Evolutionary conservation across 53 echinoderm and acorn worm species (phyloP), one percentile per base, ranked within the genome.

Genomic region (Holothuria scabra): DNA sequence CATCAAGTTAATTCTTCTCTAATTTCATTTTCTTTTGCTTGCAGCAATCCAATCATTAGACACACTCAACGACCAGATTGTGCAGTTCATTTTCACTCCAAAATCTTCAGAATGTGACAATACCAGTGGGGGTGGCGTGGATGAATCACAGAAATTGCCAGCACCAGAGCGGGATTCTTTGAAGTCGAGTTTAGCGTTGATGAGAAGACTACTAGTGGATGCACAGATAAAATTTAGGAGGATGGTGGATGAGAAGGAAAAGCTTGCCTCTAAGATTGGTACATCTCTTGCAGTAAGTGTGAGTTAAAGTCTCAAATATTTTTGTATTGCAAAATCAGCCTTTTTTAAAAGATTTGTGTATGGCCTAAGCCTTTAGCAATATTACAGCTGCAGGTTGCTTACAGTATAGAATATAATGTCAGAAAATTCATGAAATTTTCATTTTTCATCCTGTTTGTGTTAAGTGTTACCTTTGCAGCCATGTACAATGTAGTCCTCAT

Each of bases 11-110:
- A 52, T 52, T 52, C 52, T 52, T 52, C 52, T 52, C 52, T 52
- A 52, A 52, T 52, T 52, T 52, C 52, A 52, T 52, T 52, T 52
- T 52, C 52, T 52, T 52, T 52, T 60, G 34, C 67, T 18, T 24
- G 23, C 94, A 97, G 97, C 97, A 24, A 92, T 97, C 85, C 94
- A 97, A 83, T 97, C 97, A 2, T 71, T 97, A 59, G 97, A 97
- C 80, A 88, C 86, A 7, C 89, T 97, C 44, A 97, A 97, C 68
- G 97, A 97, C 64, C 97, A 97, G 74, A 94, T 97, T 35, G 97
- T 97, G 21, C 97, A 97, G 69, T 94, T 93, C 61, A 94, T 97
- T 58, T 92, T 92, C 71, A 92, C 92, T 29, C 97, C 94, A 30
- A 92, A 93, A 68, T 97, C 92, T 12, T 86, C 94, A 0, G 93